Conservation (phyloP, 2,797 vertebrate species). For the Silurus lanzhouensis region DNA sequence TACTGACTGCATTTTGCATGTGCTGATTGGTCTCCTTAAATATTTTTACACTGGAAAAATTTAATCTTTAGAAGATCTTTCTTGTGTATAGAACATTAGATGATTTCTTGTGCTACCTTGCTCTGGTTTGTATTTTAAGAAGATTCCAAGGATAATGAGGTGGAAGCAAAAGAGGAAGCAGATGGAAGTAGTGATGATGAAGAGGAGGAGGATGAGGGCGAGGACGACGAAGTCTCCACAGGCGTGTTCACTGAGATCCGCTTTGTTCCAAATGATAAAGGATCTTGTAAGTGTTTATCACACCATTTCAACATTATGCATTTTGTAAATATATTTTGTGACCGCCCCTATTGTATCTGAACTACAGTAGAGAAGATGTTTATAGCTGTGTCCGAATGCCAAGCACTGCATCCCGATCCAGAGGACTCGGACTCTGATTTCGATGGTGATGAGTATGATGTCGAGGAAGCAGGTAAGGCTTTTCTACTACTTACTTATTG, state of each 20-base stretch:
- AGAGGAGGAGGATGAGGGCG: slow-evolving; percentile 70
- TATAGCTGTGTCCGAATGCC: slow-evolving; percentile 92
- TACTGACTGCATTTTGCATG: background rate
- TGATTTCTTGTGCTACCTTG: background rate
- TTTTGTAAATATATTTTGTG: slow-evolving; percentile 2
- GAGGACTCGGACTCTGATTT: slow-evolving; percentile 91
- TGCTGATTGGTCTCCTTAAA: background rate
- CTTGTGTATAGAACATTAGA: background rate
- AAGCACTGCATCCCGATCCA: slow-evolving; percentile 91
- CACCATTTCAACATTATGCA: background rate
- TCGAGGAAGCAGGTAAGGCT: slow-evolving; percentile 87
- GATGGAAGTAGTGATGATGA: slow-evolving; percentile 67
- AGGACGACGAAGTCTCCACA: slow-evolving; percentile 74
- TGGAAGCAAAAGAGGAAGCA: slow-evolving; percentile 30
- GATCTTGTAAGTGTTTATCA: slow-evolving; percentile 75
- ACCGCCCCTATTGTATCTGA: slow-evolving; percentile 28
- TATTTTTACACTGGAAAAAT: background rate
- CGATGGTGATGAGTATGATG: slow-evolving; percentile 90
- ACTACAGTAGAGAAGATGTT: slow-evolving; percentile 91
- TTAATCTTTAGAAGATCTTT: background rate
- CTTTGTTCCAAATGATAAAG: slow-evolving; percentile 89
- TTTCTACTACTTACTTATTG: too few species aligned
- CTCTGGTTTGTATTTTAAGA: slow-evolving; percentile 40
- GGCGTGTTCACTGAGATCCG: slow-evolving; percentile 87
- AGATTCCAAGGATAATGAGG: slow-evolving; percentile 17